Evolutionary conservation across 2,888 invertebrate species (phyloP).

Genomic region (Argyresthia albistria): DNA sequence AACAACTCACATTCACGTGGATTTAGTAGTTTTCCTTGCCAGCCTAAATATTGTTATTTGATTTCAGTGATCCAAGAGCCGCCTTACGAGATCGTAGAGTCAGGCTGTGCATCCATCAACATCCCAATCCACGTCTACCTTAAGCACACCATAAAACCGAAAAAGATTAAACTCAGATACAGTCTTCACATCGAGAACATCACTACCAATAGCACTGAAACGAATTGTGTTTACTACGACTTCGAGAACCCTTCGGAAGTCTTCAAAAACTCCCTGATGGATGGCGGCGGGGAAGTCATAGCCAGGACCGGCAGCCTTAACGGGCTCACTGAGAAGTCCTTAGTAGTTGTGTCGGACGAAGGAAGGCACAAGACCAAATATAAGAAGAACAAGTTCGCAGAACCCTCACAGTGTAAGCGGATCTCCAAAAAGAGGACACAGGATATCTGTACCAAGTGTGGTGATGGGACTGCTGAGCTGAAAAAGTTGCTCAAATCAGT

Average conservation of each 20-base stretch:
- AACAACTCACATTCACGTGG: no score
- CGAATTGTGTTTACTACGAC: conserved; percentile 56
- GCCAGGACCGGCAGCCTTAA: conserved; percentile 28
- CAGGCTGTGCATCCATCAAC: conserved; percentile 57
- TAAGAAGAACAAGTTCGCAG: conserved; percentile 42
- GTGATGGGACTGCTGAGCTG: conserved; percentile 41
- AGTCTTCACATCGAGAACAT: conserved; percentile 55
- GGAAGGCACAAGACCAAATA: conserved; percentile 22
- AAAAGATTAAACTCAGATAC: conserved; percentile 54
- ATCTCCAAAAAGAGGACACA: background rate
- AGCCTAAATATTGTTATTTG: background rate
- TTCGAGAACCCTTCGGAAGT: conserved; percentile 51
- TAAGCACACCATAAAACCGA: conserved; percentile 52
- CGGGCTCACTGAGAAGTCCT: conserved; percentile 25
- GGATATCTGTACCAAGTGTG: conserved; percentile 42
- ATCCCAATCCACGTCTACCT: conserved; percentile 64
- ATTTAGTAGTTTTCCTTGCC: no score
- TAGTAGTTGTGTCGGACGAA: conserved; percentile 37
- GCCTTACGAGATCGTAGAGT: conserved; percentile 66
- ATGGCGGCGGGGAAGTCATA: conserved; percentile 51
- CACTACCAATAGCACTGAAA: conserved; percentile 43
- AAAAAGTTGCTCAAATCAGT: conserved; percentile 43
- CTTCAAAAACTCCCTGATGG: conserved; percentile 47
- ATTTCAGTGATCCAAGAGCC: conserved; percentile 63
- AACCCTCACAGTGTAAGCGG: conserved; percentile 42